phyloP scores from a whole-genome alignment of 2,888 invertebrate species.

The Psylliodes chrysocephalus region DNA sequence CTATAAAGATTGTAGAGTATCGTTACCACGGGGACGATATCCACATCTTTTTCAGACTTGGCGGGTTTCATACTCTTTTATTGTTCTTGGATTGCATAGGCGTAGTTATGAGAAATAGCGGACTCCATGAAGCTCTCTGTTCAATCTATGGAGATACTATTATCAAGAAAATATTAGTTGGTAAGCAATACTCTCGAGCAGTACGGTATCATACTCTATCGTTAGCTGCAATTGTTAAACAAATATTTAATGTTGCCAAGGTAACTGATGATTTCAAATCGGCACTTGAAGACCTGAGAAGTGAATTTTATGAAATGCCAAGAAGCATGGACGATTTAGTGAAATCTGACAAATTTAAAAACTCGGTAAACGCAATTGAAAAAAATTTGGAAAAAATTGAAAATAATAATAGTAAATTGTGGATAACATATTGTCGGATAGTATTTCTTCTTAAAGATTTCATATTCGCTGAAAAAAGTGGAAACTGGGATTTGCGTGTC shows the following conservation, averaged over 20 bases:
- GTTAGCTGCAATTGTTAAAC: neutral
- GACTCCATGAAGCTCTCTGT: neutral
- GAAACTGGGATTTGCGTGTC: constrained; percentile 1
- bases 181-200: constrained; percentile 7
- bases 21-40: too few relatives aligned
- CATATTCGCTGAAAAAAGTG: constrained; percentile 4
- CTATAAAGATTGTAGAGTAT: too few relatives aligned
- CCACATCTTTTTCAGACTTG: too few relatives aligned
- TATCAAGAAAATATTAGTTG: constrained; percentile 10
- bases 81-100: too few relatives aligned
- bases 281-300: neutral
- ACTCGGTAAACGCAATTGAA: neutral
- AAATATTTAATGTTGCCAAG: neutral
- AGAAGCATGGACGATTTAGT: too few relatives aligned
- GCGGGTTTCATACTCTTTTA: too few relatives aligned
- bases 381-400: neutral
- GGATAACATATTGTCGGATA: neutral
- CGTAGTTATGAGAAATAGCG: neutral
- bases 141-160: constrained; percentile 7
- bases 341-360: too few relatives aligned
- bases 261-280: neutral
- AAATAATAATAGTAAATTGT: neutral
- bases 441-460: constrained; percentile 8
- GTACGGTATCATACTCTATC: neutral
- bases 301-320: neutral